A percentile compares a stretch with the other conserved stretches of the same genome.
phyloP scores from a whole-genome alignment of 2,113 vertebrate species.

The Manacus vitellinus region DNA sequence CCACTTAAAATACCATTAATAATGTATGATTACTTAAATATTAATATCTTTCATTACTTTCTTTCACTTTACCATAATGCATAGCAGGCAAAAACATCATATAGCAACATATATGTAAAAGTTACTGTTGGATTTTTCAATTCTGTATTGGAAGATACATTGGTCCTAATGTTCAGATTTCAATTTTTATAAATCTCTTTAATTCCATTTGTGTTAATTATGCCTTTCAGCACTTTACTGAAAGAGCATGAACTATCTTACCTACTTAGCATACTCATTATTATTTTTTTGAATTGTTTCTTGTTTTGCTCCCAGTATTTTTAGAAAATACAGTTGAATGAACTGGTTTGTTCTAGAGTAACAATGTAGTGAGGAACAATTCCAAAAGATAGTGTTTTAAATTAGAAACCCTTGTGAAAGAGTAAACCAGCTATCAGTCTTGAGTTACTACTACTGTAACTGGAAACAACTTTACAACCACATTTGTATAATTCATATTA shows the following conservation, averaged over 20 bases:
- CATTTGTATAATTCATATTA: conserved; percentile 38
- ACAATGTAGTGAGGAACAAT: neutral
- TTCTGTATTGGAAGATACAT: neutral
- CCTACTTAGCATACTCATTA: neutral
- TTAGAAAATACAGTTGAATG: neutral
- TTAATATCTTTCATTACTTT: conserved; percentile 32
- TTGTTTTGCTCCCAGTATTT: neutral
- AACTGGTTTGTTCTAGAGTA: neutral
- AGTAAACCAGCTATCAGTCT: conserved; percentile 31
- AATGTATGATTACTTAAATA: conserved; percentile 53
- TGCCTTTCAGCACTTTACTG: neutral
- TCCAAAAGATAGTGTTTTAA: conserved; percentile 45
- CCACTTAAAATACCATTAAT: conserved; percentile 30
- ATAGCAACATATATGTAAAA: neutral
- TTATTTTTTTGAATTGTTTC: neutral
- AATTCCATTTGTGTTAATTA: neutral
- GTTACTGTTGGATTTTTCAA: neutral
- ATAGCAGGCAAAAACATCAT: neutral
- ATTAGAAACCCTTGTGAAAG: conserved; percentile 42
- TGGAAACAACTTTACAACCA: conserved; percentile 56
- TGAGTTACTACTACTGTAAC: conserved; percentile 51
- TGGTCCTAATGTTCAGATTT: neutral
- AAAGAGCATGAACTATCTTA: neutral
- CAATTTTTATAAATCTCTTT: neutral
- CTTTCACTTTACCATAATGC: neutral